A percentile compares a stretch with the other conserved stretches of the same genome.
Evolutionary conservation across 2,888 invertebrate genomes (phyloP).

Genomic region (Polylopha cassiicola): DNA sequence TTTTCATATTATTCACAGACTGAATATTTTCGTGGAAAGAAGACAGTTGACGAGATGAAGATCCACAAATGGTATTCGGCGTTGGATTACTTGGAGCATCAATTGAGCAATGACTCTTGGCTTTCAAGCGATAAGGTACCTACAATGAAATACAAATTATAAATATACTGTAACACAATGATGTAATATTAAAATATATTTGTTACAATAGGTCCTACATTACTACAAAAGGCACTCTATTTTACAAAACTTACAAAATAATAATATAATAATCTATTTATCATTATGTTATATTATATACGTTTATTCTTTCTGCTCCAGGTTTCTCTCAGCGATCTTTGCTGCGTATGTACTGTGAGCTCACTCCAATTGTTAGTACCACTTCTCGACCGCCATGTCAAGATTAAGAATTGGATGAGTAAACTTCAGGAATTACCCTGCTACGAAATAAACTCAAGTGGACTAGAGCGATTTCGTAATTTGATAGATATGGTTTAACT

Average conservation of each 20-base stretch:
- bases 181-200: conserved; percentile 1
- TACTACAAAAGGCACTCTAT: too few relatives aligned
- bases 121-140: conserved; percentile 54
- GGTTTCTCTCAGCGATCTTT: conserved; percentile 60
- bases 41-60: conserved; percentile 33
- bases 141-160: neutral
- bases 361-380: conserved; percentile 59
- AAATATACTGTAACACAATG: conserved; percentile 1
- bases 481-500: conserved; percentile 30
- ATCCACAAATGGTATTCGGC: conserved; percentile 43
- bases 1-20: conserved; percentile 38
- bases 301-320: too few relatives aligned
- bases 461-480: conserved; percentile 40
- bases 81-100: conserved; percentile 49
- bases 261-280: too few relatives aligned
- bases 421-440: conserved; percentile 40
- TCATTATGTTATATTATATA: too few relatives aligned
- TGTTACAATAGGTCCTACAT: too few relatives aligned
- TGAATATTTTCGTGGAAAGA: conserved; percentile 47
- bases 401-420: conserved; percentile 57
- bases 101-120: conserved; percentile 41
- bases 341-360: conserved; percentile 62
- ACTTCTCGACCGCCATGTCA: conserved; percentile 43
- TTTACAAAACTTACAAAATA: too few relatives aligned
- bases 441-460: conserved; percentile 47